phyloP scores from a whole-genome alignment of 2,113 vertebrate species.

The Osmerus eperlanus region DNA sequence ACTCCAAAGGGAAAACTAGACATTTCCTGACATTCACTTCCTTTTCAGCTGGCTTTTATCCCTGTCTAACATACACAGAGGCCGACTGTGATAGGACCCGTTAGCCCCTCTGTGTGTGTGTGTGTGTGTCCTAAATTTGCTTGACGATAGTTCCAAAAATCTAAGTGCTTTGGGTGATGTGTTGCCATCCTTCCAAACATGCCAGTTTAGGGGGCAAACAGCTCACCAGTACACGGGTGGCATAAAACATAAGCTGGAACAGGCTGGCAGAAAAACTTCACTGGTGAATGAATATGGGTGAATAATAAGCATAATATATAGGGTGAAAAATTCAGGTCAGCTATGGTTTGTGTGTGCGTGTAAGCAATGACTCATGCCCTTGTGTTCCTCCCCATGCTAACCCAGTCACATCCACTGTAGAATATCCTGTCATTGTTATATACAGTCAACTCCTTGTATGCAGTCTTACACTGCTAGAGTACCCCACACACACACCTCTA shows the following conservation, averaged over 20 bases:
- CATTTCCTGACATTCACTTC: slow-evolving; percentile 24
- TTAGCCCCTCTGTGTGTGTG: slow-evolving; percentile 15
- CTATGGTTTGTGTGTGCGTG: slow-evolving; percentile 18
- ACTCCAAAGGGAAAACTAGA: slow-evolving; percentile 13
- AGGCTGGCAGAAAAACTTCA: too few species aligned
- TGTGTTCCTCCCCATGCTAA: slow-evolving; percentile 47
- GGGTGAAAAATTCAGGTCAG: background rate
- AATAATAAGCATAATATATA: too few species aligned
- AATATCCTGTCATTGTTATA: slow-evolving; percentile 69
- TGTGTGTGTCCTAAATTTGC: too few species aligned
- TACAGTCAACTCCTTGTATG: slow-evolving; percentile 1
- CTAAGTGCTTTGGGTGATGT: too few species aligned
- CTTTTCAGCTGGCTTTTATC: slow-evolving; percentile 24
- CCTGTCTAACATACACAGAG: slow-evolving; percentile 14
- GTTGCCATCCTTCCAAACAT: too few species aligned
- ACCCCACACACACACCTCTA: slow-evolving; percentile 9
- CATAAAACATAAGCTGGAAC: too few species aligned
- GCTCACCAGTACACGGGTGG: too few species aligned
- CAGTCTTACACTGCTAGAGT: background rate
- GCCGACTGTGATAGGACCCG: slow-evolving; percentile 34
- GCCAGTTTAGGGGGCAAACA: too few species aligned
- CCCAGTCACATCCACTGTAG: slow-evolving; percentile 27
- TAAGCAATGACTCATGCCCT: slow-evolving; percentile 26
- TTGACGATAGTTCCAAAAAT: too few species aligned
- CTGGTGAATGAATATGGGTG: too few species aligned